Conservation (phyloP, 2,113 vertebrate species). For the Daubentonia madagascariensis region DNA sequence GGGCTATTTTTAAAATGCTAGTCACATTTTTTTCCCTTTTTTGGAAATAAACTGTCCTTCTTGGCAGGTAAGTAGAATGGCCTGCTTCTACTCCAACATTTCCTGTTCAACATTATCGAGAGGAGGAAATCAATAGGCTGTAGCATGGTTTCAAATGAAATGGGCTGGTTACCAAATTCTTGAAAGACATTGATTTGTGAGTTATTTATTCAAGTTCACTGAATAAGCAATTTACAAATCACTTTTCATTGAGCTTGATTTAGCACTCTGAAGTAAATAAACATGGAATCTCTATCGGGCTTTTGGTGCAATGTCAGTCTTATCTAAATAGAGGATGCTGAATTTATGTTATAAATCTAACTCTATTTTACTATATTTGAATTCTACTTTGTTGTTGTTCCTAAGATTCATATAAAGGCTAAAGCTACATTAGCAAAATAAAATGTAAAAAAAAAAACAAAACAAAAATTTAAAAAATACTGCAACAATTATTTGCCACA, state of each 20-base stretch:
- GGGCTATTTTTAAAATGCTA: not conserved
- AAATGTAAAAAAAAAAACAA: not conserved
- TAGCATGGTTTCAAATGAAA: conserved; percentile 11
- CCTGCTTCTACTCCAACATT: not conserved
- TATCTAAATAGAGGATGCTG: conserved; percentile 16
- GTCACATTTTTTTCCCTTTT: not conserved
- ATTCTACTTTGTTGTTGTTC: not conserved
- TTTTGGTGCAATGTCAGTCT: conserved; percentile 37
- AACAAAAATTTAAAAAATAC: too few relatives aligned
- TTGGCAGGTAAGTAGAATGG: not conserved
- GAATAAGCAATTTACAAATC: conserved; percentile 66
- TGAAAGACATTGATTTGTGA: conserved; percentile 39
- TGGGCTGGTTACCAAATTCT: conserved; percentile 27
- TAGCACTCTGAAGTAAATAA: conserved; percentile 53
- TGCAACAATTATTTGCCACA: not conserved
- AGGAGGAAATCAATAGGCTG: conserved; percentile 8
- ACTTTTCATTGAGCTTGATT: conserved; percentile 62
- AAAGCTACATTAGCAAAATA: not conserved
- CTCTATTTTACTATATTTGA: conserved; percentile 13
- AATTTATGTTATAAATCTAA: conserved; percentile 48
- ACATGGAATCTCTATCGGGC: conserved; percentile 18
- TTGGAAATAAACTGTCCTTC: not conserved
- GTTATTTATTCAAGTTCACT: conserved; percentile 70
- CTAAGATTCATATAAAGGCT: not conserved
- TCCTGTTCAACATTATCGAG: not conserved